These are phyloP conservation scores for Drosophila saltans DNA, from an alignment of 1,140 invertebrate species.

Conservation along the genomic window DNA sequence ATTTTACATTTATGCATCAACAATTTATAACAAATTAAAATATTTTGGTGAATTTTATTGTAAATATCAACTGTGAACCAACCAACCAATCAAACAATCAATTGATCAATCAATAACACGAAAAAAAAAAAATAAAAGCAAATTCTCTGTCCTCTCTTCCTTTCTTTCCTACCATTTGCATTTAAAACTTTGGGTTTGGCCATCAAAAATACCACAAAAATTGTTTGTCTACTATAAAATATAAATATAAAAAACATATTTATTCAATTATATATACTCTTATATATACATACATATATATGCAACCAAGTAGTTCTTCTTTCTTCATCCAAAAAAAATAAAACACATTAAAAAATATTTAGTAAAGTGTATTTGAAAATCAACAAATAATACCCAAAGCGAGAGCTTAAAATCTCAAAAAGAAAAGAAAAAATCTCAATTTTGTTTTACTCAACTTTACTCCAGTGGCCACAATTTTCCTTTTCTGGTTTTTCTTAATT, in stretches of 20 bases:
- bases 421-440: slow-evolving; percentile 51
- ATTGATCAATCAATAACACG: slow-evolving; percentile 5
- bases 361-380: slow-evolving; percentile 2
- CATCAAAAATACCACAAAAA: slow-evolving; percentile 11
- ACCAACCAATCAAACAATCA: not conserved
- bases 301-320: slow-evolving; percentile 35
- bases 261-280: slow-evolving; percentile 8
- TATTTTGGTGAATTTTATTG: slow-evolving; percentile 1
- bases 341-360: not conserved
- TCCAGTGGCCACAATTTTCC: slow-evolving; percentile 76
- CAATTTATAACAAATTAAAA: slow-evolving; percentile 7
- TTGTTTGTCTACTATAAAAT: slow-evolving; percentile 29
- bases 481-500: slow-evolving; percentile 82
- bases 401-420: slow-evolving; percentile 34
- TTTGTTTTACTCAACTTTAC: slow-evolving; percentile 49
- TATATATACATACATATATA: slow-evolving; percentile 19
- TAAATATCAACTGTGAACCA: slow-evolving; percentile 3
- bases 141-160: slow-evolving; percentile 3
- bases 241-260: slow-evolving; percentile 38
- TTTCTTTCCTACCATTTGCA: slow-evolving; percentile 3
- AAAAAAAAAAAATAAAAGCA: not conserved
- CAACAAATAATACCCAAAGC: slow-evolving; percentile 36
- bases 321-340: not conserved
- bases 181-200: slow-evolving; percentile 12
- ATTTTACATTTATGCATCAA: slow-evolving; percentile 11